These are phyloP conservation scores for Prionailurus bengalensis DNA, from an alignment of 2,113 vertebrate species.

Conservation along the genomic window DNA sequence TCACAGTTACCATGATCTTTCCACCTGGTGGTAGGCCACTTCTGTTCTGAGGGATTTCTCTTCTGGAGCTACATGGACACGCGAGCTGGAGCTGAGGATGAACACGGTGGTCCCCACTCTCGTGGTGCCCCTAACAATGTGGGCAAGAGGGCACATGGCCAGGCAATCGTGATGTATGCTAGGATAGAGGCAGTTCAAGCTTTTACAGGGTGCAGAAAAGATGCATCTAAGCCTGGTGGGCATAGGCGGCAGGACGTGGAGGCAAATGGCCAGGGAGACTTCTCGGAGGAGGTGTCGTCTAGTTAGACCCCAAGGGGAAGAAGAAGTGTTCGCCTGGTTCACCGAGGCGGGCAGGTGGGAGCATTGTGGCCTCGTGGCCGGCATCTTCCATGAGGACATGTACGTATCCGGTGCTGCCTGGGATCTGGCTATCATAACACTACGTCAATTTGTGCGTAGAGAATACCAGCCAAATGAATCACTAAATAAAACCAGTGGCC, in stretches of 20 bases:
- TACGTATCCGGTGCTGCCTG: fast-evolving
- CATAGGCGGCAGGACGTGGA: neutral
- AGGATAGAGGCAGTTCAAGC: neutral
- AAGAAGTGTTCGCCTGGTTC: neutral
- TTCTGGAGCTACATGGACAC: fast-evolving
- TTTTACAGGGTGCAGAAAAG: neutral
- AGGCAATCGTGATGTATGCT: neutral
- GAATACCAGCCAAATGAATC: neutral
- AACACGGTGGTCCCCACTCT: fast-evolving
- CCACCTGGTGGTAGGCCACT: neutral
- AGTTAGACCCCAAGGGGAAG: neutral
- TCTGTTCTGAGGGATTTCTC: neutral
- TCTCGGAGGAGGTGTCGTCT: neutral
- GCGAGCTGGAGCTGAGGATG: neutral
- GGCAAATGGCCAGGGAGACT: neutral
- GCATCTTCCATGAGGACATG: neutral
- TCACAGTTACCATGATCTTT: neutral
- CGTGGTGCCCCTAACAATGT: fast-evolving
- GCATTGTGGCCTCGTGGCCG: neutral
- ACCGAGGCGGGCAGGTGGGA: neutral
- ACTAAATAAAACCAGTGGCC: neutral
- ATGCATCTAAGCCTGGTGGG: neutral
- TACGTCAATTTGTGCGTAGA: neutral
- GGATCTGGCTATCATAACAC: neutral
- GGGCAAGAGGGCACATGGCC: neutral